These are phyloP conservation scores for Arbacia lixula DNA, from an alignment of 53 echinoderm and acorn worm genomes.

Conservation along the genomic window DNA sequence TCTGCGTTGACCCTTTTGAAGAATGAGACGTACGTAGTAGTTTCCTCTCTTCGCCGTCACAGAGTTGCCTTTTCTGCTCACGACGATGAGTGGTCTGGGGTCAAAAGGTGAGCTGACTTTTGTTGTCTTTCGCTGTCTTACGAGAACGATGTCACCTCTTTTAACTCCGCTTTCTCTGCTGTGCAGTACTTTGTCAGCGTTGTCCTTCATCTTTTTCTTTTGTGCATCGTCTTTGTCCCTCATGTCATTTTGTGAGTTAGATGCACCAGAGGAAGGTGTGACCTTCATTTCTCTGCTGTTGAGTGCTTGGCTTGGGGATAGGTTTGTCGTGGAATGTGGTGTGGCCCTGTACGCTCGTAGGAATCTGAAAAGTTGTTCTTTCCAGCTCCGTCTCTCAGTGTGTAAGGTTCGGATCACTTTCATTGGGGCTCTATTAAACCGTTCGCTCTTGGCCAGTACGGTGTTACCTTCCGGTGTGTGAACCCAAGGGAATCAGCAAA, in stretches of 20 bases:
- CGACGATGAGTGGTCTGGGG: constrained; percentile 60
- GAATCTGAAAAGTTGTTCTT: constrained; percentile 51
- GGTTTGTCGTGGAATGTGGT: constrained; percentile 57
- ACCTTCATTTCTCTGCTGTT: constrained; percentile 59
- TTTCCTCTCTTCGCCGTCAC: constrained; percentile 55
- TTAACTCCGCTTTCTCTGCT: constrained; percentile 44
- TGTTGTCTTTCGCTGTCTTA: constrained; percentile 54
- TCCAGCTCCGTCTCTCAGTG: constrained; percentile 30
- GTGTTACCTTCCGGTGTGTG: constrained; percentile 42
- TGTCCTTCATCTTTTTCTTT: constrained; percentile 59
- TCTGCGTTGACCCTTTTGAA: constrained; percentile 63
- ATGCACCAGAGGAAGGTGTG: neutral
- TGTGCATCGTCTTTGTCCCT: constrained; percentile 28
- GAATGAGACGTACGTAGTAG: constrained; percentile 55
- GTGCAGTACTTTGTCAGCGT: constrained; percentile 17
- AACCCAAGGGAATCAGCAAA: constrained; percentile 47
- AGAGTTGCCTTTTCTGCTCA: constrained; percentile 50
- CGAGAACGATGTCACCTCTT: constrained; percentile 68
- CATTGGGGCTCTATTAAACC: no score
- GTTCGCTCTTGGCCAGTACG: constrained; percentile 56
- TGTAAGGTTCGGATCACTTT: constrained; percentile 34
- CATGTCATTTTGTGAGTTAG: neutral
- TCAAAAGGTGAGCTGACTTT: constrained; percentile 63
- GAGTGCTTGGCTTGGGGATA: no score
- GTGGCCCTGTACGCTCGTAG: constrained; percentile 41